Evolutionary conservation across 2,113 vertebrate species (phyloP).

Genomic region (Lophura nycthemera): DNA sequence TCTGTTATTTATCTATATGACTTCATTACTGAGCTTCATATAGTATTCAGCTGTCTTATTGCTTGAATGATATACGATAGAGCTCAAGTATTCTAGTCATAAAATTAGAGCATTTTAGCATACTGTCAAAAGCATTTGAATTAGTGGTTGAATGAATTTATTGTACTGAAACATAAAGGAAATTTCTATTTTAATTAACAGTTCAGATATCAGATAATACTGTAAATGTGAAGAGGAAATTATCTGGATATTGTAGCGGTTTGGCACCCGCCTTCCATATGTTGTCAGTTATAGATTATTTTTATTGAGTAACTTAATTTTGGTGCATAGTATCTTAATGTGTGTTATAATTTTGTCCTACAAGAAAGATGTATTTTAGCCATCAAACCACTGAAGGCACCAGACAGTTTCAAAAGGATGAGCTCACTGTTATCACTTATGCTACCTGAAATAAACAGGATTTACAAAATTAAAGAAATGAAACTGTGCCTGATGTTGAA

Average conservation of each 20-base stretch:
- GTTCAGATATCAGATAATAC: background rate
- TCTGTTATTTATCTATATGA: background rate
- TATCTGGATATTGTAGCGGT: background rate
- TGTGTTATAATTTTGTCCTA: background rate
- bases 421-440: background rate
- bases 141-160: slow-evolving; percentile 14
- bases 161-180: slow-evolving; percentile 4
- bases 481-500: background rate
- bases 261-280: background rate
- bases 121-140: background rate
- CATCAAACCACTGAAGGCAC: background rate
- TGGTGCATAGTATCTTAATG: rapidly evolving
- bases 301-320: background rate
- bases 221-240: background rate
- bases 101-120: background rate
- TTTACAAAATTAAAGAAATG: background rate
- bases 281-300: background rate
- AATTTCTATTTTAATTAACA: slow-evolving; percentile 31
- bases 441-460: background rate
- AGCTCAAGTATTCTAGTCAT: background rate
- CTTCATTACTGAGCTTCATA: background rate
- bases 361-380: background rate
- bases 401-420: background rate
- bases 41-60: background rate
- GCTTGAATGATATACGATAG: background rate